Evolutionary conservation across 2,113 vertebrate species (phyloP).

Genomic region (Pelecanoides urinatrix): DNA sequence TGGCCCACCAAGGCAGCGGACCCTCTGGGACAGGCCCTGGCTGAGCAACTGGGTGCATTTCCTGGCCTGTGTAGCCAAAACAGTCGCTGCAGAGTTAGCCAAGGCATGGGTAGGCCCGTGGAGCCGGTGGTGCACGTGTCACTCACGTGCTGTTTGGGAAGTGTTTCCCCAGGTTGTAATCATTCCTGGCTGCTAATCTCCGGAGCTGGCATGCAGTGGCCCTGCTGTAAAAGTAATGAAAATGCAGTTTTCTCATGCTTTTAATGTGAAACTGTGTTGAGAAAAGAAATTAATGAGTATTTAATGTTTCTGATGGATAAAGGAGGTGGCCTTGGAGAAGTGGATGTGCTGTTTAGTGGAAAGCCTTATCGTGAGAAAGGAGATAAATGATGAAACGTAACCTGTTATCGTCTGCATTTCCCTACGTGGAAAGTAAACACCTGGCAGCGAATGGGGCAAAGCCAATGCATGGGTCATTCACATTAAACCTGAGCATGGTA

Average conservation of each 20-base stretch:
- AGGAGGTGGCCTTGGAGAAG: not conserved
- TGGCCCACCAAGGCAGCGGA: not conserved
- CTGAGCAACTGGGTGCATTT: not conserved
- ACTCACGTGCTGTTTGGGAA: not conserved
- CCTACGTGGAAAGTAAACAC: not conserved
- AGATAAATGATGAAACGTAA: not conserved
- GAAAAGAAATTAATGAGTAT: not conserved
- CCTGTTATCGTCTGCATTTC: not conserved
- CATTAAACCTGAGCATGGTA: not conserved
- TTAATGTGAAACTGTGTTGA: not conserved
- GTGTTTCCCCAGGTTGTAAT: not conserved
- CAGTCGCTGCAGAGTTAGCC: rapidly evolving
- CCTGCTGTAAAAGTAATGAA: not conserved
- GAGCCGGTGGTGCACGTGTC: not conserved
- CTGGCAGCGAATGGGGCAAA: not conserved
- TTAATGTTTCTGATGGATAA: not conserved
- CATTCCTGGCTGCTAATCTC: not conserved
- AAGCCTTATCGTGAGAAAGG: not conserved
- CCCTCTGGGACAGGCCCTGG: not conserved
- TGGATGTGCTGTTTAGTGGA: not conserved
- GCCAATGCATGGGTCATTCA: not conserved
- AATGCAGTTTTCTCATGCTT: not conserved
- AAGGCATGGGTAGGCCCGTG: not conserved
- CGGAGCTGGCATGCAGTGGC: not conserved
- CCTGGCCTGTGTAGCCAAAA: rapidly evolving